A percentile compares a stretch with the other conserved stretches of the same genome.
phyloP scores from a whole-genome alignment of 1,140 invertebrate species.

The Oryctes rhinoceros region DNA sequence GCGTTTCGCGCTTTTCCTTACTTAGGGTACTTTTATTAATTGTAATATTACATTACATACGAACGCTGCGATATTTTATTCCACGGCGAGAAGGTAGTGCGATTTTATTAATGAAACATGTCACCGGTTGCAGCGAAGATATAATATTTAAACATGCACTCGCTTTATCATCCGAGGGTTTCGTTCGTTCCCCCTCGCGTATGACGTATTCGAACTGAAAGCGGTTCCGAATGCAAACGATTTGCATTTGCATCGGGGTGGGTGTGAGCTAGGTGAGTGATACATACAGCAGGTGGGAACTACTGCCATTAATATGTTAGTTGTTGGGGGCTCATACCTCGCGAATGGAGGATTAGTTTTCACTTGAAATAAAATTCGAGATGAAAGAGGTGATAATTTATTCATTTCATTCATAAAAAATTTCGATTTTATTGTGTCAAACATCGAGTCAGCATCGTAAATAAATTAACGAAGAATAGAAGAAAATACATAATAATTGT shows the following conservation, averaged over 20 bases:
- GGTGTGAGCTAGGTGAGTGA: background rate
- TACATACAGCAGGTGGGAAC: background rate
- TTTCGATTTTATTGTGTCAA: too few relatives aligned
- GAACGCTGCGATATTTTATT: slow-evolving; percentile 13
- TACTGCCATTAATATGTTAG: background rate
- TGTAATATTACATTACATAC: slow-evolving; percentile 29
- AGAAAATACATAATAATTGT: too few relatives aligned
- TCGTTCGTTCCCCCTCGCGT: background rate
- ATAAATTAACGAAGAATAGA: too few relatives aligned
- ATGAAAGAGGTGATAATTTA: too few relatives aligned
- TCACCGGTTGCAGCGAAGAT: slow-evolving; percentile 23
- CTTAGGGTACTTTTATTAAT: slow-evolving; percentile 26
- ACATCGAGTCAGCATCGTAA: too few relatives aligned
- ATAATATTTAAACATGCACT: slow-evolving; percentile 34
- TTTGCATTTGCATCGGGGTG: background rate
- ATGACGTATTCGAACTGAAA: background rate
- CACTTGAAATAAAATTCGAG: too few relatives aligned
- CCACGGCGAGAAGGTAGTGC: background rate
- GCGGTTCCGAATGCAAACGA: background rate
- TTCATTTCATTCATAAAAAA: too few relatives aligned
- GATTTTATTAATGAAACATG: slow-evolving; percentile 12
- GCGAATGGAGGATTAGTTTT: too few relatives aligned
- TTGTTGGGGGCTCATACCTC: background rate
- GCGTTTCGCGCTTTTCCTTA: slow-evolving; percentile 2
- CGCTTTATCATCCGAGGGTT: slow-evolving; percentile 2